Conservation (phyloP, 2,888 invertebrate genomes). For the Mimachlamys varia region DNA sequence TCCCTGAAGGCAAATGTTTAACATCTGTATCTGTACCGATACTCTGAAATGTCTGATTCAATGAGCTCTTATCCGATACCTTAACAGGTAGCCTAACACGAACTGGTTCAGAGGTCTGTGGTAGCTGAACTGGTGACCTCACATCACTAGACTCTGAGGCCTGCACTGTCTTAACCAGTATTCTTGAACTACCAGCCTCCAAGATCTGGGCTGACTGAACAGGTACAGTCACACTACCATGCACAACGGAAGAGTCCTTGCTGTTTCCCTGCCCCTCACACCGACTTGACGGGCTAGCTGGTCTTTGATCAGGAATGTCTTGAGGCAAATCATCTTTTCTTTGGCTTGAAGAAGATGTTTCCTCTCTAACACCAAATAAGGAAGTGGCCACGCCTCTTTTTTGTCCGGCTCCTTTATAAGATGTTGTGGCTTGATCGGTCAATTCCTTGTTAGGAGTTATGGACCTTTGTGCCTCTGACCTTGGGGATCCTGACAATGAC, state of each 20-base stretch:
- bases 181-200: background rate
- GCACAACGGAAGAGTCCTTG: background rate
- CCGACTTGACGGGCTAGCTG: slow-evolving; percentile 44
- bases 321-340: slow-evolving; percentile 53
- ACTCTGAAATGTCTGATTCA: background rate
- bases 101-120: background rate
- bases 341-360: background rate
- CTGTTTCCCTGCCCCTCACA: background rate
- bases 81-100: background rate
- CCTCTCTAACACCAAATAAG: background rate
- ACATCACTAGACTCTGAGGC: background rate
- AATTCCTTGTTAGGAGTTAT: background rate
- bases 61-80: background rate
- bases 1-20: background rate
- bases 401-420: background rate
- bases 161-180: background rate
- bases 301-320: slow-evolving; percentile 53
- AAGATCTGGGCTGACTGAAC: background rate
- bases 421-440: background rate
- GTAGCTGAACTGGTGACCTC: background rate
- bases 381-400: background rate
- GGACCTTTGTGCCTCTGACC: background rate
- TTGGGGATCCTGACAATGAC: background rate
- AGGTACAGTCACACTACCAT: background rate
- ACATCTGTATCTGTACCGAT: background rate